Percentiles rank a stretch among this genome's conserved stretches.
phyloP scores from a whole-genome alignment of 2,113 vertebrate genomes.

The Pteropus alecto region DNA sequence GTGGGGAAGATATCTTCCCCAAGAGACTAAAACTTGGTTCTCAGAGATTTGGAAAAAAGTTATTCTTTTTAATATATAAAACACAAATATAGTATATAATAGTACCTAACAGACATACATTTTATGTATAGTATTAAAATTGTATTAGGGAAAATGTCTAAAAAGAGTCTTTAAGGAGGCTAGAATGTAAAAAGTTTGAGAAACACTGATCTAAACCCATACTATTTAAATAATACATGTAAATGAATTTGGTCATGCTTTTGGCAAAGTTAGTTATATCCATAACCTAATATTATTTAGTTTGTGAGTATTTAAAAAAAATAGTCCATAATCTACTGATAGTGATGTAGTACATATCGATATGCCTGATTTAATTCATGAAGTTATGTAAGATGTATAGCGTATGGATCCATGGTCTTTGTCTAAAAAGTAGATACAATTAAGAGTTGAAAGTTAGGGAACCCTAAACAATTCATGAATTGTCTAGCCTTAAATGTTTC shows the following conservation, averaged over 20 bases:
- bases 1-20: background rate
- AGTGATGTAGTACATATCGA: background rate
- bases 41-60: background rate
- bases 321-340: background rate
- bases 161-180: background rate
- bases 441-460: background rate
- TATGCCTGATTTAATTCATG: background rate
- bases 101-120: background rate
- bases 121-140: background rate
- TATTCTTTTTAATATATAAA: background rate
- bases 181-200: background rate
- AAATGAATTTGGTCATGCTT: background rate
- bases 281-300: background rate
- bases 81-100: background rate
- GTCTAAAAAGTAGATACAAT: background rate
- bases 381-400: background rate
- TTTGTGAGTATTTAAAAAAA: background rate
- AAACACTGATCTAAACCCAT: background rate
- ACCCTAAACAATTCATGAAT: background rate
- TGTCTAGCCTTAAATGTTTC: background rate
- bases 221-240: background rate
- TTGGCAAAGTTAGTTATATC: background rate
- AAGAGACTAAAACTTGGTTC: background rate
- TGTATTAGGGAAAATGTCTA: background rate
- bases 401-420: background rate